These are phyloP conservation scores for Calyptommatus sinebrachiatus DNA, from an alignment of 2,113 vertebrate genomes.

Conservation along the genomic window DNA sequence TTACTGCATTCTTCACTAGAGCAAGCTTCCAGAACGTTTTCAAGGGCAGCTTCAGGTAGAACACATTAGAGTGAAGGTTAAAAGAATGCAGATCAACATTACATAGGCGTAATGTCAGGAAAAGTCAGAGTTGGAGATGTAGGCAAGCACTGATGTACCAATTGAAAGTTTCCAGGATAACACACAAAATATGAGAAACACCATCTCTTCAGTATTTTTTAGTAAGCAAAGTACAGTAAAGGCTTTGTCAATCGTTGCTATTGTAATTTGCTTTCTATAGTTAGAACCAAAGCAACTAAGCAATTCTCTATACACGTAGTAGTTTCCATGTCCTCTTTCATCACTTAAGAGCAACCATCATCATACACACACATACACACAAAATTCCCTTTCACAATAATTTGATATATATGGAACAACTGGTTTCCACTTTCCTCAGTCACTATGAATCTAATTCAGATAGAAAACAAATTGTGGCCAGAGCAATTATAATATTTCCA, in stretches of 20 bases:
- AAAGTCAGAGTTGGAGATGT: too few species aligned
- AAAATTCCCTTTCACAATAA: too few species aligned
- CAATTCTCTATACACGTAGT: background rate
- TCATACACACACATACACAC: background rate
- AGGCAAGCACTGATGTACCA: conserved; percentile 8
- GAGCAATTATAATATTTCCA: background rate
- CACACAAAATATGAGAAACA: background rate
- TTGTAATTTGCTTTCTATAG: background rate
- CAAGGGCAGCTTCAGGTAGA: too few species aligned
- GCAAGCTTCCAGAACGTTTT: too few species aligned
- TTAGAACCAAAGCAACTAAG: background rate
- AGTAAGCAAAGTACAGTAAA: too few species aligned
- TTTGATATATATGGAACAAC: background rate
- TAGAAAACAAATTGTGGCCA: rapidly evolving
- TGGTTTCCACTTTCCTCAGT: background rate
- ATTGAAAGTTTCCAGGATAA: background rate
- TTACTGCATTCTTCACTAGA: too few species aligned
- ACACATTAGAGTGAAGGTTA: too few species aligned
- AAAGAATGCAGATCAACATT: too few species aligned
- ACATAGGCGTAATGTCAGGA: too few species aligned
- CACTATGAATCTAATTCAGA: background rate
- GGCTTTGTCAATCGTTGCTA: too few species aligned
- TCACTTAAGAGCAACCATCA: background rate
- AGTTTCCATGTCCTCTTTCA: background rate
- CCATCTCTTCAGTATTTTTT: too few species aligned